phyloP scores from a whole-genome alignment of 2,888 invertebrate species.

The Latrodectus hesperus region DNA sequence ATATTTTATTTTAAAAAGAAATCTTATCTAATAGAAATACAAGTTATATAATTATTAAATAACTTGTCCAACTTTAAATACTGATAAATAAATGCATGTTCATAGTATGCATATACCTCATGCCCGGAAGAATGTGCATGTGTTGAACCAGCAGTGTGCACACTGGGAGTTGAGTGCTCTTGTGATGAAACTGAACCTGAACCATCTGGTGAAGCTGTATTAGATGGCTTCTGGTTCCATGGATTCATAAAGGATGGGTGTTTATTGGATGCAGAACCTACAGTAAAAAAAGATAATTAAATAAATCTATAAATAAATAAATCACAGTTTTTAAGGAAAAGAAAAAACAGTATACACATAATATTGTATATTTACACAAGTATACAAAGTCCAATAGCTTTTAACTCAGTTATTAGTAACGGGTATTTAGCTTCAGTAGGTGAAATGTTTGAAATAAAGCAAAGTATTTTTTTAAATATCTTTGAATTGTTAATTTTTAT shows the following conservation, averaged over 20 bases:
- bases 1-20: too few relatives aligned
- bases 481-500: too few relatives aligned
- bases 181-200: conserved; percentile 70
- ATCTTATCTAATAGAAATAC: too few relatives aligned
- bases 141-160: conserved; percentile 64
- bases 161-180: conserved; percentile 68
- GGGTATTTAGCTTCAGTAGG: too few relatives aligned
- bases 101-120: conserved; percentile 34
- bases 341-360: too few relatives aligned
- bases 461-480: too few relatives aligned
- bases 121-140: conserved; percentile 68
- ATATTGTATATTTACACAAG: too few relatives aligned
- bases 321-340: too few relatives aligned
- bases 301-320: too few relatives aligned
- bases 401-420: too few relatives aligned
- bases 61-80: neutral
- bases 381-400: too few relatives aligned
- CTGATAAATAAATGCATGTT: neutral
- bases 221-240: conserved; percentile 61
- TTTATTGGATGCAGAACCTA: conserved; percentile 60
- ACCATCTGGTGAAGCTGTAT: conserved; percentile 65
- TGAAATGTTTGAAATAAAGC: too few relatives aligned
- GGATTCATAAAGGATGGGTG: conserved; percentile 68
- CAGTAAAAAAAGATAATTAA: neutral
- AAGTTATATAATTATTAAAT: neutral